Evolutionary conservation across 2,113 vertebrate genomes (phyloP).

Genomic region (Morone saxatilis): DNA sequence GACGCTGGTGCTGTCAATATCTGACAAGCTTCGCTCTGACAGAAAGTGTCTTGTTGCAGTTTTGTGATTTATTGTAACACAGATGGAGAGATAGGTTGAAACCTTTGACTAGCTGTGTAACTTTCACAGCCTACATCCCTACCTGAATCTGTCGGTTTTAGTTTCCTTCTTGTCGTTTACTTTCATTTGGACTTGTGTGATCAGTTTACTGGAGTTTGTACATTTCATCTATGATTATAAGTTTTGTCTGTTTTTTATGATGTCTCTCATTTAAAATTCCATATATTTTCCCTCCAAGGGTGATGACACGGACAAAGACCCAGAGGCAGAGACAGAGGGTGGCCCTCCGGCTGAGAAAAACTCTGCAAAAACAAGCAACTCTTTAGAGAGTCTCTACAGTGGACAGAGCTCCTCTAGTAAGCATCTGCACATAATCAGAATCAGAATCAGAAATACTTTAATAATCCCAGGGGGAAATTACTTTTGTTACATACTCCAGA

Average conservation of each 20-base stretch:
- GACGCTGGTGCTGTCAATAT: not conserved
- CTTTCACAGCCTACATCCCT: conserved; percentile 15
- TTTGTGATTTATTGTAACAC: conserved; percentile 5
- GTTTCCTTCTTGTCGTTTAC: not conserved
- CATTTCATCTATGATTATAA: not conserved
- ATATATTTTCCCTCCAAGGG: conserved; percentile 75
- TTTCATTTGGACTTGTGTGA: not conserved
- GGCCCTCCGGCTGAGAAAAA: conserved; percentile 80
- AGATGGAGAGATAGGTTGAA: conserved; percentile 13
- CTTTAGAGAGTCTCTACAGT: conserved; percentile 93
- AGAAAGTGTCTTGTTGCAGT: not conserved
- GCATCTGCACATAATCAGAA: conserved; percentile 45
- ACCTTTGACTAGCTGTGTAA: not conserved
- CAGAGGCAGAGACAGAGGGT: conserved; percentile 84
- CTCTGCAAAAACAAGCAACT: conserved; percentile 87
- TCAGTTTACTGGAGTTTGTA: not conserved
- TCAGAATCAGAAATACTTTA: no score
- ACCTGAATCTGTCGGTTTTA: not conserved
- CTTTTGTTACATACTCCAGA: no score
- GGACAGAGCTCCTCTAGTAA: conserved; percentile 94
- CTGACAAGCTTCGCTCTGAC: not conserved
- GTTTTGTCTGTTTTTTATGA: not conserved
- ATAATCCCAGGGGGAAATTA: no score
- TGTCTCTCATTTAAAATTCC: not conserved
- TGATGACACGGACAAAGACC: conserved; percentile 85